These are phyloP conservation scores for Acrobeloides nanus DNA, from an alignment of 2,888 invertebrate genomes.

Conservation along the genomic window DNA sequence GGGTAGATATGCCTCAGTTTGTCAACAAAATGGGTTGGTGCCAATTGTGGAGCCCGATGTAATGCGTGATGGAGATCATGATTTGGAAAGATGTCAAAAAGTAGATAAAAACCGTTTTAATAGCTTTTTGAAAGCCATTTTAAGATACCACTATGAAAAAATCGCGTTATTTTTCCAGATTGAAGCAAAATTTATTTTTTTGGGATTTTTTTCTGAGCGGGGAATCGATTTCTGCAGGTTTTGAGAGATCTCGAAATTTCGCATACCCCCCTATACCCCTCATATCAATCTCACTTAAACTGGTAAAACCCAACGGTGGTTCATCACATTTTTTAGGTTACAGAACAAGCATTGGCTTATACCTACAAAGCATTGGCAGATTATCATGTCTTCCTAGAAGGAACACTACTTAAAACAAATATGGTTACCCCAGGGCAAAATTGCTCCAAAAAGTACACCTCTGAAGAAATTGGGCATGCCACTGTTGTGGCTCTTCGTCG, in stretches of 20 bases:
- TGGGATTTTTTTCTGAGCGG: too few species aligned
- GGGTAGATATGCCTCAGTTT: conserved; percentile 51
- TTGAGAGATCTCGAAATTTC: too few species aligned
- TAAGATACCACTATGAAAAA: too few species aligned
- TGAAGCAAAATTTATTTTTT: too few species aligned
- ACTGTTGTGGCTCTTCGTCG: conserved; percentile 43
- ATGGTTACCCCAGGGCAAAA: conserved; percentile 92
- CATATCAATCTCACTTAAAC: too few species aligned
- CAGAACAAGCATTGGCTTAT: conserved; percentile 49
- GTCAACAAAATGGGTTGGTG: conserved; percentile 73
- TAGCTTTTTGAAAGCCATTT: too few species aligned
- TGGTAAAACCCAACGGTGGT: too few species aligned
- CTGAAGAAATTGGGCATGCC: conserved; percentile 69
- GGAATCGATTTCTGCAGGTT: too few species aligned
- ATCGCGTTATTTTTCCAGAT: too few species aligned
- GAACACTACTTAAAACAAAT: conserved; percentile 66
- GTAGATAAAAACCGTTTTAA: too few species aligned
- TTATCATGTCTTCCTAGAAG: conserved; percentile 54
- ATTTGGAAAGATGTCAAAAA: conserved; percentile 57
- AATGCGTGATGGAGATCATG: conserved; percentile 91
- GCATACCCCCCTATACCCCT: too few species aligned
- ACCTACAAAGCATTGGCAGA: conserved; percentile 52
- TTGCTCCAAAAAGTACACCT: conserved; percentile 64
- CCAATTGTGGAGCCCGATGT: conserved; percentile 98
- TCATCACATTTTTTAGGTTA: too few species aligned